These are phyloP conservation scores for Equus quagga DNA, from an alignment of 2,113 vertebrate genomes.

Conservation along the genomic window DNA sequence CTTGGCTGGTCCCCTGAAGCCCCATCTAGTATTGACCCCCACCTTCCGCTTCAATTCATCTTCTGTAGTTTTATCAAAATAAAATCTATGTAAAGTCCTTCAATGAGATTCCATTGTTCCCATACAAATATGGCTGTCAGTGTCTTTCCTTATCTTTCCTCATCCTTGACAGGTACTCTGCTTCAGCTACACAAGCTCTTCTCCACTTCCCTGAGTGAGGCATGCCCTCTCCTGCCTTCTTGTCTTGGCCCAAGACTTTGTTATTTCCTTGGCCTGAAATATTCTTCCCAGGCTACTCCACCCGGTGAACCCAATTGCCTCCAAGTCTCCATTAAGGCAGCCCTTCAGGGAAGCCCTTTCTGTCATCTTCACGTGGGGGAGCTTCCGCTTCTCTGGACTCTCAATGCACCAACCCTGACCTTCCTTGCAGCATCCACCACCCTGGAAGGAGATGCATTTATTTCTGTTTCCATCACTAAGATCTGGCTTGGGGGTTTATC, in stretches of 20 bases:
- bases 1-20: not conserved
- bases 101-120: rapidly evolving
- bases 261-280: not conserved
- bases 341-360: not conserved
- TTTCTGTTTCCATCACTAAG: not conserved
- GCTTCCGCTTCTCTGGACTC: not conserved
- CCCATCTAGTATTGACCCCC: rapidly evolving
- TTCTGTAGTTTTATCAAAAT: not conserved
- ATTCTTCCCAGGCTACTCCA: not conserved
- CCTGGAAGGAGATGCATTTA: not conserved
- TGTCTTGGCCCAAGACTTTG: not conserved
- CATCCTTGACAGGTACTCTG: rapidly evolving
- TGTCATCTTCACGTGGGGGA: rapidly evolving
- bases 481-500: not conserved
- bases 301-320: not conserved
- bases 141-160: not conserved
- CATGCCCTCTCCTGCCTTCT: not conserved
- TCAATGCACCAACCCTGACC: rapidly evolving
- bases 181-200: too few relatives aligned
- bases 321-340: not conserved
- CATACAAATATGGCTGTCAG: rapidly evolving
- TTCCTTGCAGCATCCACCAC: not conserved
- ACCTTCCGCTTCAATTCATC: not conserved
- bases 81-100: not conserved
- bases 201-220: not conserved